These are phyloP conservation scores for Centropyge bicolor DNA, from an alignment of 2,797 vertebrate genomes.

Conservation along the genomic window DNA sequence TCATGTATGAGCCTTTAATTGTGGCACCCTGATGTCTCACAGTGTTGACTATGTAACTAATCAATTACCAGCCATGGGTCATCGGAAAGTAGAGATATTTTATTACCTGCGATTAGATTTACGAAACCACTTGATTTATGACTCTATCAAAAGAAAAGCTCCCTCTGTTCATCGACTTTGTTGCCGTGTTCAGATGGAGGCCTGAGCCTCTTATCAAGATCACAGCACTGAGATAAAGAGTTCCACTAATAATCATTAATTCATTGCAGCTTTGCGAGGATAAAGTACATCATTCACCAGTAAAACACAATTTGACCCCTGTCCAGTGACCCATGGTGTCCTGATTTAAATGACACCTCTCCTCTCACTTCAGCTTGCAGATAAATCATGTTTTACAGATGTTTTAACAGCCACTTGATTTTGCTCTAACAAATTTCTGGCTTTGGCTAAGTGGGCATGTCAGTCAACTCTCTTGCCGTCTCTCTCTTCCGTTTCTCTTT, in stretches of 20 bases:
- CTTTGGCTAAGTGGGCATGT: slow-evolving; percentile 57
- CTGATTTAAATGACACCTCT: background rate
- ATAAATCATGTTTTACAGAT: background rate
- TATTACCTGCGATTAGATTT: slow-evolving; percentile 54
- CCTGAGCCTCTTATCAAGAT: slow-evolving; percentile 22
- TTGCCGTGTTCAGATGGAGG: background rate
- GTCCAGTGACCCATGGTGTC: slow-evolving; percentile 51
- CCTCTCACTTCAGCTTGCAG: slow-evolving; percentile 6
- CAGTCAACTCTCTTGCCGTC: slow-evolving; percentile 65
- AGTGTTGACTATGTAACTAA: slow-evolving; percentile 44
- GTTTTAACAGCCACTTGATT: slow-evolving; percentile 47
- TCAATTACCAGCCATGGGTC: slow-evolving; percentile 45
- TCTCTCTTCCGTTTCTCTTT: slow-evolving; percentile 48
- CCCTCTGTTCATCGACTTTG: background rate
- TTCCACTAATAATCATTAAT: slow-evolving; percentile 28
- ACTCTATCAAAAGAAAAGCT: slow-evolving; percentile 15
- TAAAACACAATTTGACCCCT: slow-evolving; percentile 12
- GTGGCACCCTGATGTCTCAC: slow-evolving; percentile 37
- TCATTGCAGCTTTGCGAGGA: slow-evolving; percentile 14
- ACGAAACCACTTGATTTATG: slow-evolving; percentile 8
- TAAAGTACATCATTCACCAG: slow-evolving; percentile 35
- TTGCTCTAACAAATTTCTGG: slow-evolving; percentile 62
- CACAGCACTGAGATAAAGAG: slow-evolving; percentile 12
- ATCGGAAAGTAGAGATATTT: slow-evolving; percentile 54
- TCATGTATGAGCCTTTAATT: slow-evolving; percentile 23